These are phyloP conservation scores for Cataglyphis rosenhaueri DNA, from an alignment of 2,888 invertebrate species.

Conservation along the genomic window DNA sequence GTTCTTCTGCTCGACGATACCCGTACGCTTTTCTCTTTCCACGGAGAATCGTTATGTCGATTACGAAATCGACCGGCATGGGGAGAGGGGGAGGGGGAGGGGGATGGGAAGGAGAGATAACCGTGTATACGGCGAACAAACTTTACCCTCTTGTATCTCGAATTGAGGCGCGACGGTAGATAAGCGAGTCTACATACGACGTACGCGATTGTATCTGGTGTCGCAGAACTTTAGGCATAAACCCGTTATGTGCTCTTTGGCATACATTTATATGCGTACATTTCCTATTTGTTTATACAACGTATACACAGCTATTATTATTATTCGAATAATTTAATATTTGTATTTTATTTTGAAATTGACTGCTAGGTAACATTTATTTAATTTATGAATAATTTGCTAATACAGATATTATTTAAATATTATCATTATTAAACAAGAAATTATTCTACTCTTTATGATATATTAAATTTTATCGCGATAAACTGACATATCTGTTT, in stretches of 20 bases:
- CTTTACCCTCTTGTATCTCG: slow-evolving; percentile 68
- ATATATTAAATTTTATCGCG: neutral
- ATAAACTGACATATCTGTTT: neutral
- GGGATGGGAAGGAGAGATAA: slow-evolving; percentile 59
- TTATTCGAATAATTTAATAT: slow-evolving; percentile 36
- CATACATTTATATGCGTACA: slow-evolving; percentile 20
- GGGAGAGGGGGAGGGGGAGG: neutral
- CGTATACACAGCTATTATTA: neutral
- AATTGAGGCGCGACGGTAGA: slow-evolving; percentile 60
- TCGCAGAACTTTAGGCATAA: neutral
- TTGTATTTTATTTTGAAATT: neutral
- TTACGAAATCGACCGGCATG: slow-evolving; percentile 65
- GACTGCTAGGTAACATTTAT: neutral
- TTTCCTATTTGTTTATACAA: slow-evolving; percentile 6
- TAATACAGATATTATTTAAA: neutral
- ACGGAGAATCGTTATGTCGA: slow-evolving; percentile 55
- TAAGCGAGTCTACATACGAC: slow-evolving; percentile 60
- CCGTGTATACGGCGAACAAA: slow-evolving; percentile 66
- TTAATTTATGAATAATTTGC: slow-evolving; percentile 19
- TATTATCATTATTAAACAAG: neutral
- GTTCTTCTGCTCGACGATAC: slow-evolving; percentile 32
- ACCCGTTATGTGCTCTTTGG: neutral
- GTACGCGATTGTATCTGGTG: slow-evolving; percentile 32
- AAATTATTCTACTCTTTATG: neutral
- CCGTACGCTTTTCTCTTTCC: slow-evolving; percentile 27